Conservation (phyloP, 2,113 vertebrate genomes). For the Rallus limicola region DNA sequence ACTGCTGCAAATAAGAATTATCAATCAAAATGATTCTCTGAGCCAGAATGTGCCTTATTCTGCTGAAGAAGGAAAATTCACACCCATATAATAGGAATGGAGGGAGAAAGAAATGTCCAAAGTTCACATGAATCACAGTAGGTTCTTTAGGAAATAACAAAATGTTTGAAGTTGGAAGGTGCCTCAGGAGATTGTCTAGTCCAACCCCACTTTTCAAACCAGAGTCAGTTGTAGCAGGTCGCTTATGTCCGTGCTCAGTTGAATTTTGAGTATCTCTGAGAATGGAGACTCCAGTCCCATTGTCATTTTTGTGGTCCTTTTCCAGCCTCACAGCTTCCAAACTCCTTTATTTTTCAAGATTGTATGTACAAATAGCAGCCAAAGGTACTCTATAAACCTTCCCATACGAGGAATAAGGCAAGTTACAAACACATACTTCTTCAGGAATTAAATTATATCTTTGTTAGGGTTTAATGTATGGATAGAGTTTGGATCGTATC, state of each 20-base stretch:
- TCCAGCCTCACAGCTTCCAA: neutral
- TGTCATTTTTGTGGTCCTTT: neutral
- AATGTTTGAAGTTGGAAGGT: neutral
- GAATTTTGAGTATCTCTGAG: neutral
- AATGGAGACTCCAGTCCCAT: neutral
- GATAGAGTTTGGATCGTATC: neutral
- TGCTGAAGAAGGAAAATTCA: neutral
- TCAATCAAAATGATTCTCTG: neutral
- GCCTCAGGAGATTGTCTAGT: neutral
- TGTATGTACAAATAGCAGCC: neutral
- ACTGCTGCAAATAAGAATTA: neutral
- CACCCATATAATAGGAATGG: neutral
- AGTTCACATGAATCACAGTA: neutral
- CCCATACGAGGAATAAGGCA: rapidly evolving
- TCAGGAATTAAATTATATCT: neutral
- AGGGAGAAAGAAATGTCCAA: neutral
- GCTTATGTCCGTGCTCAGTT: neutral
- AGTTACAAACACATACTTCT: neutral
- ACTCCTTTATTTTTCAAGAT: neutral
- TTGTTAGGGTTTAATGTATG: neutral
- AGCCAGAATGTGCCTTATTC: neutral
- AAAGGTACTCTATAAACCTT: neutral
- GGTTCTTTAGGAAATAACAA: neutral
- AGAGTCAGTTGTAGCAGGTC: neutral
- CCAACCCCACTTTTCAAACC: neutral